Conservation (phyloP, 2,113 vertebrate species). For the Numida meleagris region DNA sequence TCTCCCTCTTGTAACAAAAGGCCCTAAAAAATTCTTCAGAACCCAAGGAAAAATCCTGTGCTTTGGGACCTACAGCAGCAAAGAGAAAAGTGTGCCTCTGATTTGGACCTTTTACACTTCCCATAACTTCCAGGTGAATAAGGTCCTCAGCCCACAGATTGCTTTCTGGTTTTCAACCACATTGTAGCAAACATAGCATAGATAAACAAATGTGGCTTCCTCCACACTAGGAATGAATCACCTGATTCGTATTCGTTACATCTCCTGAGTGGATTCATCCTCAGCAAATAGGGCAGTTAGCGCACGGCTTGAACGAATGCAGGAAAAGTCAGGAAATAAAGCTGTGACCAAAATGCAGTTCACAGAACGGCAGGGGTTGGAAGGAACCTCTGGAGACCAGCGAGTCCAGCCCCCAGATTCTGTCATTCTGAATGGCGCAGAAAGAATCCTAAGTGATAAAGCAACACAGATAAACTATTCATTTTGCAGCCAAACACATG, state of each 20-base stretch:
- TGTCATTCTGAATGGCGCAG: background rate
- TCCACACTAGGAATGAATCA: background rate
- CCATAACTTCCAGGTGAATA: background rate
- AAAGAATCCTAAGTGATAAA: background rate
- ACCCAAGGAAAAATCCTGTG: background rate
- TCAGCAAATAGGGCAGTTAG: background rate
- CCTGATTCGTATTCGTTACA: background rate
- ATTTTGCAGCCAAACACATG: background rate
- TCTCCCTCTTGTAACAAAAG: background rate
- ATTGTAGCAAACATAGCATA: background rate
- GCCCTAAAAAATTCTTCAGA: background rate
- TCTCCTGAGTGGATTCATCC: background rate
- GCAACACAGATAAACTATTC: background rate
- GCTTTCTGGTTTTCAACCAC: background rate
- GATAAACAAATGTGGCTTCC: background rate
- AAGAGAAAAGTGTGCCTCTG: background rate
- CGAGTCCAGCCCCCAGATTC: background rate
- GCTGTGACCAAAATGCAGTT: background rate
- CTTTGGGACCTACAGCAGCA: background rate
- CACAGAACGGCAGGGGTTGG: no score
- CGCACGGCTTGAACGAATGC: background rate
- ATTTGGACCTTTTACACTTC: background rate
- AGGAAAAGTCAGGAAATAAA: background rate
- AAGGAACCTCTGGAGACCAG: no score
- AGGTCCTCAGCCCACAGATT: background rate